Evolutionary conservation across 2,113 vertebrate genomes (phyloP), one percentile per base, ranked within the genome.

Genomic region (Ovibos moschatus): DNA sequence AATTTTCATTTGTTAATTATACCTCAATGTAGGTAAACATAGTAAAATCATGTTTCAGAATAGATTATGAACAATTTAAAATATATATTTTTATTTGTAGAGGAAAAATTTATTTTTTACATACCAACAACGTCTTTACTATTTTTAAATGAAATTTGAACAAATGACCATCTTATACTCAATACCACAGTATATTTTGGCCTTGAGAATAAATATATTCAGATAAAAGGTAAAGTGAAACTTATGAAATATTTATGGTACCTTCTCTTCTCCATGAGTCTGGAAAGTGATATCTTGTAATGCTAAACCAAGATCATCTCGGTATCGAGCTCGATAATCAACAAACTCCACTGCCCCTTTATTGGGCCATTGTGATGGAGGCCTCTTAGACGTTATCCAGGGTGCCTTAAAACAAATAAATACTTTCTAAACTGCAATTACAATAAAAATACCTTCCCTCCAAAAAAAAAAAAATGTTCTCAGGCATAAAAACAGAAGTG

Each of bases 311-410:
- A 98, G 97, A 87, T 98, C 96, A 78, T 97, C 91, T 79, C 92
- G 87, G n/a, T 98, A 98, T 33, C 91, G 90, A 58, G 98, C 97
- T 78, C 98, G 95, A 97, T 98, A 99, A 95, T 98, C 98, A 36
- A 98, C 76, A 97, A 99, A 99, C 55, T 98, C 95, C 82, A 98
- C 97, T 88, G 98, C 86, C 51, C 98, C 98, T 97, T 97, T 96
- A 64, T 97, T 64, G 0, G 99, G 98, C 98, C 98, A 99, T 12
- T 94, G 97, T 53, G 28, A 21, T n/a, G 98, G 98, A 81, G 97
- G 98, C 81, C 97, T 98, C 94, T 76, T 98, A n/a, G 98, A 87
- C 4, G 87, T 88, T 92, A 98, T 96, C 98, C 98, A 99, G 0
- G 97, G 93, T 45, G 97, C 96, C 98, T 99, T 95, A 58, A 98